Evolutionary conservation across 2,797 vertebrate genomes (phyloP).

Genomic region (Melopsittacus undulatus): DNA sequence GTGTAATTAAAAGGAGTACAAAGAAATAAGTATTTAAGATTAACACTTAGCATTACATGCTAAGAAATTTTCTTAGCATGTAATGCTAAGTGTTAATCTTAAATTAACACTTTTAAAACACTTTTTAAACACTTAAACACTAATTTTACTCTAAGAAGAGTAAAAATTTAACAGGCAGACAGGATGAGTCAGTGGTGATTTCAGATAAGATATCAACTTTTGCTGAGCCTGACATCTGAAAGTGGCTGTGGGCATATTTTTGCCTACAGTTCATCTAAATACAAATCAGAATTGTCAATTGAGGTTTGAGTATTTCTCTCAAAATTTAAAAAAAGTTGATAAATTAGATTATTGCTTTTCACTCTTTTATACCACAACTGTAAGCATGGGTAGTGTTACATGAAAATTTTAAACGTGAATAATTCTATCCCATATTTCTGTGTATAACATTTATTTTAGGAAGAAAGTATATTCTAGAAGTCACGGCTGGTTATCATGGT

Average conservation of each 20-base stretch:
- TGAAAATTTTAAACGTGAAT: not conserved
- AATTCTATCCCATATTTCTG: not conserved
- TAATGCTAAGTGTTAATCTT: no score
- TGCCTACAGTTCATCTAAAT: not conserved
- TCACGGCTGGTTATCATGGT: not conserved
- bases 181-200: not conserved
- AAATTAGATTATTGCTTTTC: not conserved
- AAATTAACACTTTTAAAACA: no score
- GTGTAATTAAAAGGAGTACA: not conserved
- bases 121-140: no score
- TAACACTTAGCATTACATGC: not conserved
- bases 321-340: not conserved
- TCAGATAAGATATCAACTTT: not conserved
- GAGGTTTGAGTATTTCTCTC: not conserved
- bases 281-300: not conserved
- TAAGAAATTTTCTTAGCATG: no score
- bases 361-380: not conserved
- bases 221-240: not conserved
- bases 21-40: not conserved
- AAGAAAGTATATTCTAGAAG: not conserved
- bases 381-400: not conserved
- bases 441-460: not conserved
- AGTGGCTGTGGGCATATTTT: not conserved
- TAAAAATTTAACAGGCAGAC: not conserved
- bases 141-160: no score